Percentiles rank a stretch among this genome's conserved stretches.
These are phyloP conservation scores for Momotus momota DNA, from an alignment of 2,797 vertebrate species.

Conservation along the genomic window DNA sequence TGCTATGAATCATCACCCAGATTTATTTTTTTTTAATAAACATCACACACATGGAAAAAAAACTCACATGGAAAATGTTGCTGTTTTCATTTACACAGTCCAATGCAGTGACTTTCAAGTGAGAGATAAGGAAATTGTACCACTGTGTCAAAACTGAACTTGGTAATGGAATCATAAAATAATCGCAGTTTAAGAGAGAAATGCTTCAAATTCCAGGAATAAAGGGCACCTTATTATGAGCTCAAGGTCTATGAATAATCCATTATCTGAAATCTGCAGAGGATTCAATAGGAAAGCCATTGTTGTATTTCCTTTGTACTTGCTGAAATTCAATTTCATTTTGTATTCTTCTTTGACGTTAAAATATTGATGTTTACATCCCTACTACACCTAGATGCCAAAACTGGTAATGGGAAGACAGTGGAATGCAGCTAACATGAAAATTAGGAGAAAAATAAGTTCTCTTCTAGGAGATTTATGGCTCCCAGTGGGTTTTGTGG, in stretches of 20 bases:
- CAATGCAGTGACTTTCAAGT: neutral
- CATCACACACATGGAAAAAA: neutral
- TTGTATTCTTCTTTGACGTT: constrained; percentile 44
- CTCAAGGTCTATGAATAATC: constrained; percentile 66
- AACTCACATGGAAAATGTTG: neutral
- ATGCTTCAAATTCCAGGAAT: constrained; percentile 35
- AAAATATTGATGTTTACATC: constrained; percentile 72
- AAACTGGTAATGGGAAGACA: neutral
- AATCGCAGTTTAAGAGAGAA: constrained; percentile 49
- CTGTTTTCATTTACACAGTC: neutral
- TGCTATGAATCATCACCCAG: neutral
- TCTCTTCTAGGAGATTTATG: constrained; percentile 13
- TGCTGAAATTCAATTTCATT: constrained; percentile 59
- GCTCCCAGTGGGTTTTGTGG: neutral
- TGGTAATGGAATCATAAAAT: constrained; percentile 30
- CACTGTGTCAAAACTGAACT: constrained; percentile 21
- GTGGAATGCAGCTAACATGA: constrained; percentile 22
- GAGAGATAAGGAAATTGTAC: constrained; percentile 41
- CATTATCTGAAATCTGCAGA: constrained; percentile 66
- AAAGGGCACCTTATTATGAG: constrained; percentile 52
- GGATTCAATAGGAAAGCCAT: constrained; percentile 38
- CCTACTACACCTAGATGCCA: constrained; percentile 3
- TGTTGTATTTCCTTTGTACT: constrained; percentile 28
- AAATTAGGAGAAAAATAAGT: constrained; percentile 28
- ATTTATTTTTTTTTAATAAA: constrained; percentile 23